Conservation (phyloP, 2,113 vertebrate species). For the Butastur rufipennis region DNA sequence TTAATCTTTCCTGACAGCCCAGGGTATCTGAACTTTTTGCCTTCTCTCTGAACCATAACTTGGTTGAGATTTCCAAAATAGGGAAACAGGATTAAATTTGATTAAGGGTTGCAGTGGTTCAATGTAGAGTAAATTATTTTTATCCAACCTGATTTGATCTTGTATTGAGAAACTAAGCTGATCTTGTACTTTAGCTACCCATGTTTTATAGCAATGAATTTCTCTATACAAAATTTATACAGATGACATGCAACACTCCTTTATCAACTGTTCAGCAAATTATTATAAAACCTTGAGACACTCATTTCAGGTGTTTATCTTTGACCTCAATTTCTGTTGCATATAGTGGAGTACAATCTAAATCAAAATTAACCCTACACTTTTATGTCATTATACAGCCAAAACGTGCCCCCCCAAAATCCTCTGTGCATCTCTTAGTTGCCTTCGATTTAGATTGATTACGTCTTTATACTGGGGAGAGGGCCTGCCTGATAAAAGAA, state of each 20-base stretch:
- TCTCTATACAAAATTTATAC: background rate
- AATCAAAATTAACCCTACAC: background rate
- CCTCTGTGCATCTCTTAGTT: constrained; percentile 9
- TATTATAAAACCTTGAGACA: background rate
- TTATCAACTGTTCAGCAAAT: constrained; percentile 5
- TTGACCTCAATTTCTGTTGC: background rate
- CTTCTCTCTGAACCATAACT: constrained; percentile 33
- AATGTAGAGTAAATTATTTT: constrained; percentile 36
- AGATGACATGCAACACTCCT: background rate
- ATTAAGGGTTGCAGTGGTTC: constrained; percentile 9
- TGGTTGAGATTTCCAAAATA: background rate
- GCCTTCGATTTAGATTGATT: constrained; percentile 67
- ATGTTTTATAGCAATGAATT: background rate
- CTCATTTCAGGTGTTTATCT: background rate
- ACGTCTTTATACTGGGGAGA: constrained; percentile 48
- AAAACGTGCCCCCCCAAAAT: background rate
- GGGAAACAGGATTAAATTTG: constrained; percentile 48
- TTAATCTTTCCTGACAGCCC: constrained; percentile 31
- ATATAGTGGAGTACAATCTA: background rate
- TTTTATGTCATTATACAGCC: background rate
- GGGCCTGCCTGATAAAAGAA: constrained; percentile 65
- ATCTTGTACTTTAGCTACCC: background rate
- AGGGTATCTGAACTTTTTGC: constrained; percentile 28
- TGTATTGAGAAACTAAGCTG: background rate
- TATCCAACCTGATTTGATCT: constrained; percentile 27